Conservation (phyloP, 64 coral and sea anemone species). For the Pocillopora damicornis region DNA sequence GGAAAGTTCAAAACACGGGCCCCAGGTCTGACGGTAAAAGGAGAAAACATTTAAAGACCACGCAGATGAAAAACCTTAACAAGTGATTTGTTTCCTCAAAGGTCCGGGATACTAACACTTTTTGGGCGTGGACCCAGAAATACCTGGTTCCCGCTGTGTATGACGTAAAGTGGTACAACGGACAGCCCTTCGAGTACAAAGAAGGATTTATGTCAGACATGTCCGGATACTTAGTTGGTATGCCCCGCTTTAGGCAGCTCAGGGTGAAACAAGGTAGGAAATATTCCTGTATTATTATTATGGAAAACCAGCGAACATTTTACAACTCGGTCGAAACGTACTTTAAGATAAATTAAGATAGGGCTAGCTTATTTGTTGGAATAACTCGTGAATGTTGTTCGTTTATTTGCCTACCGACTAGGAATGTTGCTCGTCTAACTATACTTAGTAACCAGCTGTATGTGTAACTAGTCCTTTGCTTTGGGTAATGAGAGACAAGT, state of each 20-base stretch:
- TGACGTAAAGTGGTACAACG: slow-evolving; percentile 77
- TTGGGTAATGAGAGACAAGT: neutral
- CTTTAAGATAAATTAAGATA: no score
- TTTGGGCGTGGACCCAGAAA: slow-evolving; percentile 69
- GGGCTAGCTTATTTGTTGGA: no score
- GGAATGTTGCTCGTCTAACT: no score
- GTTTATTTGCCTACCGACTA: no score
- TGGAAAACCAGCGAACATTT: neutral
- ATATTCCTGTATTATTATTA: neutral
- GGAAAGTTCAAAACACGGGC: no score
- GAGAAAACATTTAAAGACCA: neutral
- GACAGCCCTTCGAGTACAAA: slow-evolving; percentile 68
- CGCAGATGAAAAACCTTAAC: neutral
- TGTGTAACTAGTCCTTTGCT: neutral
- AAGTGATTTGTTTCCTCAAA: neutral
- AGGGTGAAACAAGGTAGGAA: slow-evolving; percentile 59
- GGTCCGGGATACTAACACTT: slow-evolving; percentile 36
- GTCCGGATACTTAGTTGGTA: slow-evolving; percentile 66
- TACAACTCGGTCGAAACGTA: neutral
- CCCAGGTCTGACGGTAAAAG: no score
- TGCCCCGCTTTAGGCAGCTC: slow-evolving; percentile 78
- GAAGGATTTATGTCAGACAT: slow-evolving; percentile 84
- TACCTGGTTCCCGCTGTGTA: slow-evolving; percentile 70
- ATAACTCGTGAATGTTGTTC: no score
- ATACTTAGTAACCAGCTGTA: no score